Evolutionary conservation across 2,113 vertebrate species (phyloP).

Genomic region (Platysternon megacephalum): DNA sequence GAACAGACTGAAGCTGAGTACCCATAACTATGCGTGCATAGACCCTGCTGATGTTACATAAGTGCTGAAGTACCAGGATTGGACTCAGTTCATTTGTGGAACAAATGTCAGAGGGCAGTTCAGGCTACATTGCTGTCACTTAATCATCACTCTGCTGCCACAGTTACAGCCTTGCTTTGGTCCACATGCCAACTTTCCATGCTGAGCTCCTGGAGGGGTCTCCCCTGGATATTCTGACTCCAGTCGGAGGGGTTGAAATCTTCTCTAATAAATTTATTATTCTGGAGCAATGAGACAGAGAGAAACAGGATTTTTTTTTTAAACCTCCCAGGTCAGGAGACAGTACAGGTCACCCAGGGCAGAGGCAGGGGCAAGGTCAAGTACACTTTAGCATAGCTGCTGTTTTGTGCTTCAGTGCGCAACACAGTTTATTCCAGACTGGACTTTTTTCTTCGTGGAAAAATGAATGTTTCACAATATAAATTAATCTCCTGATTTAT

Average conservation of each 20-base stretch:
- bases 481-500: conserved; percentile 66
- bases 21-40: accelerated
- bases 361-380: neutral
- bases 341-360: conserved; percentile 15
- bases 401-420: neutral
- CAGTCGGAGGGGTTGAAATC: neutral
- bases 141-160: neutral
- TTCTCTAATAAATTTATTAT: neutral
- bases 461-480: conserved; percentile 50
- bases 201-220: accelerated
- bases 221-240: neutral
- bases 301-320: neutral
- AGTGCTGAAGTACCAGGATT: accelerated
- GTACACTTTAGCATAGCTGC: neutral
- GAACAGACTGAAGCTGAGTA: neutral
- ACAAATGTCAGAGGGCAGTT: neutral
- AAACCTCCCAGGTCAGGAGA: neutral
- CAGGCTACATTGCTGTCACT: neutral
- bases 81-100: accelerated
- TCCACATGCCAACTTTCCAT: neutral
- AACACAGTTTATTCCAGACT: neutral
- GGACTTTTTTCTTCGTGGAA: conserved; percentile 10
- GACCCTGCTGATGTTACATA: accelerated
- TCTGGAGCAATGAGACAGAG: neutral
- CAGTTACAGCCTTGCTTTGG: neutral